Evolutionary conservation across 2,888 invertebrate genomes (phyloP), one percentile per base, ranked within the genome.

Genomic region (Andrena bicolor): DNA sequence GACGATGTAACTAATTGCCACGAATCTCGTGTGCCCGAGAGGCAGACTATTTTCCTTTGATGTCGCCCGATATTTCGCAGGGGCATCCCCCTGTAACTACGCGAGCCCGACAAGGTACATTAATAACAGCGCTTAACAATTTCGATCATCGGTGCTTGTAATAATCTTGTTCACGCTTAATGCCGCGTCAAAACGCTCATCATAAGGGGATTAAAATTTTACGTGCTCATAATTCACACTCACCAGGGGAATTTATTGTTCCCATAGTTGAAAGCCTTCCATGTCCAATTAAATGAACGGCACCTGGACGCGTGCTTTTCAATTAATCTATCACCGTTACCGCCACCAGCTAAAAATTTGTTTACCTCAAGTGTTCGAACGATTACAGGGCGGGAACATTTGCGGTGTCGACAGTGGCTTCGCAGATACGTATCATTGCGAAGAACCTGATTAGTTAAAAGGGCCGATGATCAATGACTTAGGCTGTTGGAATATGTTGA

Each of bases 91-190:
- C n/a, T 51, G 26, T 30, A 23, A 0, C 23, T 23, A 61, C 49
- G 63, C 41, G 26, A 35, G 76, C 41, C 51, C 32, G 68, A 23
- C 41, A 72, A 28, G 65, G 69, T 48, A 60, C 79, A 68, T 84
- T 84, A 84, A 83, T 84, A 84, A 83, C 74, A 53, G 23, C 68
- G 80, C 66, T 83, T 74, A 83, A 84, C 76, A 74, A 83, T 82
- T 76, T 66, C 82, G 76, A 82, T 82, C 71, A 73, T 72, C 82
- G 79, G 28, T 28, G 82, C 78, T 77, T 66, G 84, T 76, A 83
- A 83, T 83, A 83, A 83, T 83, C 80, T 84, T 84, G 84, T 75
- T 74, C 53, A 70, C 71, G 68, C 49, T 82, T 78, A 83, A 80
- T 76, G 60, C 74, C 28, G 73, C 76, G 76, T 84, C 80, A 80